Conservation (phyloP, 2,888 invertebrate species). For the Agapetus fuscipes region DNA sequence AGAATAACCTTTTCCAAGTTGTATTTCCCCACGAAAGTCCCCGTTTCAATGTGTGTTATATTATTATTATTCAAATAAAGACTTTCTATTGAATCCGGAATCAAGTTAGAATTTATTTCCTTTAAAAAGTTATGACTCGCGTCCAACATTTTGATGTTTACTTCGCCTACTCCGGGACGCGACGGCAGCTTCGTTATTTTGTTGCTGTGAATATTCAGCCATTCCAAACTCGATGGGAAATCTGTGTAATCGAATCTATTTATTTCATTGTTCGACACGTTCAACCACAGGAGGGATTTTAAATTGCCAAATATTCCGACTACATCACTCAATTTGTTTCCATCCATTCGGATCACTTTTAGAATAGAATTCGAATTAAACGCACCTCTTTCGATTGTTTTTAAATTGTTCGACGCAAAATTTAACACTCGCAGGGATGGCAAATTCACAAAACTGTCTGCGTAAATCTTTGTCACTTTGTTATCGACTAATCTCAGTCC, state of each 20-base stretch:
- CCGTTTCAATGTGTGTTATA: conserved; percentile 57
- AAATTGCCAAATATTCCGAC: conserved; percentile 65
- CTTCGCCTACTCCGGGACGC: conserved; percentile 43
- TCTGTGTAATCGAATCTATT: conserved; percentile 67
- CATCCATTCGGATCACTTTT: conserved; percentile 64
- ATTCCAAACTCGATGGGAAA: conserved; percentile 62
- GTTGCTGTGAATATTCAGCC: conserved; percentile 73
- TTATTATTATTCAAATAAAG: conserved; percentile 66
- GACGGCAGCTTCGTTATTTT: conserved; percentile 54
- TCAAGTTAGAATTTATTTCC: conserved; percentile 54
- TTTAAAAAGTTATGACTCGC: conserved; percentile 62
- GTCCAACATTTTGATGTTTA: conserved; percentile 63
- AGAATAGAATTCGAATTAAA: conserved; percentile 63
- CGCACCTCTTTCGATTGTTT: conserved; percentile 60
- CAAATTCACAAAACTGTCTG: conserved; percentile 63
- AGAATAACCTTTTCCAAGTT: conserved; percentile 64
- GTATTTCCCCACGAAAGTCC: conserved; percentile 59
- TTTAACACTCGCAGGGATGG: conserved; percentile 70
- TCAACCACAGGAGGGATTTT: conserved; percentile 64
- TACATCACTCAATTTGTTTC: conserved; percentile 61
- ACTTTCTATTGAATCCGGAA: conserved; percentile 64
- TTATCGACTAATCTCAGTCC: conserved; percentile 74
- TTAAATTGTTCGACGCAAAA: conserved; percentile 69
- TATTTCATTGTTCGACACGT: conserved; percentile 69
- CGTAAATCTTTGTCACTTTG: conserved; percentile 62